Base-by-base conservation (phyloP, 2,113 vertebrate species). In the Clarias macrocephalus region DNA sequence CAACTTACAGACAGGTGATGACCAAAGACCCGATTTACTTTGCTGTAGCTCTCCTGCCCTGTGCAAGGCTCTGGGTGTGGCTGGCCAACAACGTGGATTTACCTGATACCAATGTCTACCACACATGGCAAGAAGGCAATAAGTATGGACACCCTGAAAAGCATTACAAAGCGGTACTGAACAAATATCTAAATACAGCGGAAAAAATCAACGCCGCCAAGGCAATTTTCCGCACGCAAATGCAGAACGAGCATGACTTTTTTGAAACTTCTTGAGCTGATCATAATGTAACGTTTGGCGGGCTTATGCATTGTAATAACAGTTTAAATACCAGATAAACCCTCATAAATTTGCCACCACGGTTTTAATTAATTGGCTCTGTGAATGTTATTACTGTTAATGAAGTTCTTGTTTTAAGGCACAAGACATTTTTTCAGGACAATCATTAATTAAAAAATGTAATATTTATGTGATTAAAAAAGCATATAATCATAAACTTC, bases 11-110 rank as follows among this genome's bases (percentile, higher is more conserved):
- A 59, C 0, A 23, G 5, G 19, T 82, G 52, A 81, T 89, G 86
- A 2, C 48, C n/a, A 57, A 72, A 12, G 73, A 91, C 3, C 57
- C 84, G 4, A 21, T 91, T 19, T 91, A 88, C 82, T 90, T 91
- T 62, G 86, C 72, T 23, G 88, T 90, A 9, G 89, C 86, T 75
- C 88, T 91, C 12, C 73, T 90, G 62, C 90, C 88, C 33, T 91
- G 90, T 62, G 1, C 85, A 30, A 86, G 84, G 83, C 88, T 90
- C 59, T 91, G 90, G 89, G 5, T 60, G 28, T 90, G 82, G 89
- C 59, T 90, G 73, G 73, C 79, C 18, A 52, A 90, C 12, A 84
- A 85, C 21, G 62, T 90, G 56, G 54, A 65, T 11, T 85, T 81
- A 9, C 57, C 80, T 33, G 0, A 54, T 10, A 80, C 68, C 79